Evolutionary conservation across 92 coral and sea anemone species (phyloP), one percentile per base, ranked within the genome.

Genomic region (Diadumene lineata): DNA sequence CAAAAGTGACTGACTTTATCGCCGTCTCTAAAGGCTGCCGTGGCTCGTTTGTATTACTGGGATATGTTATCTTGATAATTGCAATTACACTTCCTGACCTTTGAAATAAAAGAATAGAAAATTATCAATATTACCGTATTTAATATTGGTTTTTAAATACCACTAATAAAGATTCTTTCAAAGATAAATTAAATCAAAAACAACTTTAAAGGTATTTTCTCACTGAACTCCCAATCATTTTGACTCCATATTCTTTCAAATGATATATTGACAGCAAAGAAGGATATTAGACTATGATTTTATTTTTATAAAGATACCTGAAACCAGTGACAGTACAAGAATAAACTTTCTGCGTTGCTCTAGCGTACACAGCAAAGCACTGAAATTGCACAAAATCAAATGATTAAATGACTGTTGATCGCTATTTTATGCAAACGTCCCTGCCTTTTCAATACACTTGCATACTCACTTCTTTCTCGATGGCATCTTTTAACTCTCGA

Each of bases 51-150:
- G 18, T n/a, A 15, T 13, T 17, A 13, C 23, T 6, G 1, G 21
- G 26, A 38, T 67, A 85, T 8, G 34, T 17, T 1, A 85, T 25
- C 34, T 70, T 34, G 11, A 75, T 56, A 55, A 1, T 28, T 28
- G 86, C 90, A 22, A 69, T n/a, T 2, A 76, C 75, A 71, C 83
- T 85, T 0, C 86, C 90, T 2, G 1, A 0, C 21, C 86, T 81
- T 15, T 10, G 8, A 68, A 69, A 27, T 0, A 17, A 21, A 44
- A 24, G 31, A 43, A 62, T 13, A 27, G 7, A 38, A 62, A 28
- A 28, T 28, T 60, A 60, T n/a, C n/a, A n/a, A n/a, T n/a, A n/a
- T n/a, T n/a, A n/a, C n/a, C n/a, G n/a, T n/a, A n/a, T n/a, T n/a
- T n/a, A n/a, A n/a, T n/a, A n/a, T n/a, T n/a, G n/a, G n/a, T n/a